Evolutionary conservation across 2,797 vertebrate genomes (phyloP).

Genomic region (Rhynchonycteris naso): DNA sequence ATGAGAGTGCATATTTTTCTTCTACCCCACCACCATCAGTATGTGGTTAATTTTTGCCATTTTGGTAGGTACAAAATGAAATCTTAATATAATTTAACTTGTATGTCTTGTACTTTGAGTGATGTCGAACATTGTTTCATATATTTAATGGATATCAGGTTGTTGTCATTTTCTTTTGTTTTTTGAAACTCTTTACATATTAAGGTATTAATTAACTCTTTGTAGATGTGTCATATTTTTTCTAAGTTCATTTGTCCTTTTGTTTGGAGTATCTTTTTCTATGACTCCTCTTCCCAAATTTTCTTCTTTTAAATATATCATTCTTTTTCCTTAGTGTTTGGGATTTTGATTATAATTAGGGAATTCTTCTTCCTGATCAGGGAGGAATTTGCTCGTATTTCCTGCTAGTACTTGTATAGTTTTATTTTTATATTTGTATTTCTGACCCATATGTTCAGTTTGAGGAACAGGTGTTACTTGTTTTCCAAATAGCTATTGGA

Average conservation of each 20-base stretch:
- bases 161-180: neutral
- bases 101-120: neutral
- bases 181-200: neutral
- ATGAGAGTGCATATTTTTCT: neutral
- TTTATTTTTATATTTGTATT: conserved; percentile 14
- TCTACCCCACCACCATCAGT: neutral
- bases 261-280: neutral
- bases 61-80: conserved; percentile 5
- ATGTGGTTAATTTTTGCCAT: neutral
- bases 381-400: neutral
- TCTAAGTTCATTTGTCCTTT: neutral
- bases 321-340: conserved; percentile 6
- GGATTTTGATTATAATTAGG: neutral
- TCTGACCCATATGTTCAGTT: neutral
- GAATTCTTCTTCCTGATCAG: neutral
- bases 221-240: neutral
- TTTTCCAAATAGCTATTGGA: neutral
- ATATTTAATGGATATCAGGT: neutral
- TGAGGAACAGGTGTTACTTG: neutral
- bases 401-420: neutral
- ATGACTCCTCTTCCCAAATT: neutral
- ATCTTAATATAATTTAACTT: neutral
- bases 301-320: conserved; percentile 15
- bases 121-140: neutral
- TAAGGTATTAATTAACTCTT: neutral